A percentile compares a stretch with the other conserved stretches of the same genome.
phyloP scores from a whole-genome alignment of 2,113 vertebrate genomes.

The Pterocles orientalis region DNA sequence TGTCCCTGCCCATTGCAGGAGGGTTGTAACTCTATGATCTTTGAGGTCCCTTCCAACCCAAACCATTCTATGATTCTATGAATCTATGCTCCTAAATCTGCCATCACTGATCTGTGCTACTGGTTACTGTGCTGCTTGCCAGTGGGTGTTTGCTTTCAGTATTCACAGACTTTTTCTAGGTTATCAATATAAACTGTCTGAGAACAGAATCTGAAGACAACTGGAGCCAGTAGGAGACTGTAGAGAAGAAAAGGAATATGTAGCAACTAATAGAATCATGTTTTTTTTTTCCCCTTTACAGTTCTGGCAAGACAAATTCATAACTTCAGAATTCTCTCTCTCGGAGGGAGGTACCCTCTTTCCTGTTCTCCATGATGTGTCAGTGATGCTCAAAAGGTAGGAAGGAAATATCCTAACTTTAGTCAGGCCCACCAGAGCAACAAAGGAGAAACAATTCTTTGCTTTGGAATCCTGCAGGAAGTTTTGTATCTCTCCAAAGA shows the following conservation, averaged over 20 bases:
- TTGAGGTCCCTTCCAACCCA: too few species aligned
- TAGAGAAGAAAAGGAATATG: neutral
- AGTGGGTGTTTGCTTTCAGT: neutral
- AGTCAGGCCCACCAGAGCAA: neutral
- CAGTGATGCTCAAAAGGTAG: neutral
- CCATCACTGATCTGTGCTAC: neutral
- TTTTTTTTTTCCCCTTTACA: fast-evolving
- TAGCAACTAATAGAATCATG: neutral
- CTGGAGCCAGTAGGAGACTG: neutral
- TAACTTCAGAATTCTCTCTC: neutral
- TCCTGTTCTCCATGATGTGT: neutral
- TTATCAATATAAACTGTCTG: neutral
- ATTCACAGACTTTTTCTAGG: neutral
- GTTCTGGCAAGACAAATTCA: neutral
- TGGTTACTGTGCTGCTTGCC: neutral
- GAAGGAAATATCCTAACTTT: neutral
- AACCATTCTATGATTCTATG: too few species aligned
- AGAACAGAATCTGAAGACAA: neutral
- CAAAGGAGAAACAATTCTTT: neutral
- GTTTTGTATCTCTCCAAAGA: neutral
- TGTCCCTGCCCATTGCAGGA: too few species aligned
- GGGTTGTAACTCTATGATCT: too few species aligned
- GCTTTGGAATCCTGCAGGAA: neutral
- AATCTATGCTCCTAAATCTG: neutral
- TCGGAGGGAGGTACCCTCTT: neutral